Percentiles rank a stretch among this genome's conserved stretches.
phyloP scores from a whole-genome alignment of 2,888 invertebrate genomes.

The Aleiodes leptofemur region DNA sequence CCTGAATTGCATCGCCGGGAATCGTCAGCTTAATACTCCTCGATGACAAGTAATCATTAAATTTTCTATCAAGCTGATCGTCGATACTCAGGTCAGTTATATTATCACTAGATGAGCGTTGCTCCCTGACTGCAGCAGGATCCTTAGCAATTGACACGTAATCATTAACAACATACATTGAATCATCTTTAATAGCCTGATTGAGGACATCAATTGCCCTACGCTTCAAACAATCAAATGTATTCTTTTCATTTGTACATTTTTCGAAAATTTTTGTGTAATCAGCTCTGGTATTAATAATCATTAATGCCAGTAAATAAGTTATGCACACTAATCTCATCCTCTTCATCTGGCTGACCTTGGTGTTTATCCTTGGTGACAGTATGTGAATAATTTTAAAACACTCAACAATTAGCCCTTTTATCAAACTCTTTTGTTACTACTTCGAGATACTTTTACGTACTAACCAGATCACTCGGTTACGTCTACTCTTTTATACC shows the following conservation, averaged over 20 bases:
- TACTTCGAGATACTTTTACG: neutral
- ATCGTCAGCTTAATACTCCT: slow-evolving; percentile 71
- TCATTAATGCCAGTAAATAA: slow-evolving; percentile 50
- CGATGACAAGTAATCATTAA: slow-evolving; percentile 70
- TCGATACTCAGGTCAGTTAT: slow-evolving; percentile 66
- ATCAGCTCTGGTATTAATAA: slow-evolving; percentile 55
- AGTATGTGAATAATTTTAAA: neutral
- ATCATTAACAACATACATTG: slow-evolving; percentile 70
- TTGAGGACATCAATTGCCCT: slow-evolving; percentile 70
- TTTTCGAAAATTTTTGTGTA: slow-evolving; percentile 68
- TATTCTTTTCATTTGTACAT: slow-evolving; percentile 70
- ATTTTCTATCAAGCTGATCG: slow-evolving; percentile 69
- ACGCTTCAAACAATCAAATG: slow-evolving; percentile 71
- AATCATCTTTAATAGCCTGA: slow-evolving; percentile 68
- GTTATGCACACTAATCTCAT: slow-evolving; percentile 46
- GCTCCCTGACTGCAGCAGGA: slow-evolving; percentile 53
- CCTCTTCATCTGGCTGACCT: slow-evolving; percentile 53
- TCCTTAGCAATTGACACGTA: slow-evolving; percentile 69
- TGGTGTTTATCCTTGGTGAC: neutral
- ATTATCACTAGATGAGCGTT: slow-evolving; percentile 46
- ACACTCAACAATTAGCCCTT: slow-evolving; percentile 7
- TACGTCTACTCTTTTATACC: slow-evolving; percentile 54
- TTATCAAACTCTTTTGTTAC: neutral
- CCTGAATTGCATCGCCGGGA: slow-evolving; percentile 72
- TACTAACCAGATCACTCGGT: slow-evolving; percentile 53